Conservation (phyloP, 2,113 vertebrate species). For the Morone chrysops region DNA sequence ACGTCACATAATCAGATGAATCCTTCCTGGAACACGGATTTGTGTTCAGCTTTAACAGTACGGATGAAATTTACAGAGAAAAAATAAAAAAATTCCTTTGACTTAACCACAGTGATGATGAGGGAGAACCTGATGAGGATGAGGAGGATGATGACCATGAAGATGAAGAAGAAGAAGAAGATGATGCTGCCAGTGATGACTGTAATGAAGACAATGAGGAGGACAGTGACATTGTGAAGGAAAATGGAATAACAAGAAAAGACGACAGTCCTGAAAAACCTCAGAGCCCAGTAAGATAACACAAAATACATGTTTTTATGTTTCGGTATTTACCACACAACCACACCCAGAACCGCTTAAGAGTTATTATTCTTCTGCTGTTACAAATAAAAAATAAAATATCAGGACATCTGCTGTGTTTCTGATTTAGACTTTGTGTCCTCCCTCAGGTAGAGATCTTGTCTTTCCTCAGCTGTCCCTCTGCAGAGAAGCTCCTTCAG, state of each 20-base stretch:
- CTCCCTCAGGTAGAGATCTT: constrained; percentile 79
- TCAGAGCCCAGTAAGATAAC: constrained; percentile 57
- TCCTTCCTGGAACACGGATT: background rate
- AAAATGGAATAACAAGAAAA: constrained; percentile 56
- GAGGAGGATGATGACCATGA: constrained; percentile 56
- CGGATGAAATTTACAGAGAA: background rate
- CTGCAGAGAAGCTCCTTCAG: constrained; percentile 90
- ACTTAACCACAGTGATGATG: constrained; percentile 79
- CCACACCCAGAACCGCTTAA: background rate
- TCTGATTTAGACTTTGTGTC: background rate
- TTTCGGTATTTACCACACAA: background rate
- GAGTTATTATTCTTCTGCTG: background rate
- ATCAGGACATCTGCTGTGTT: background rate
- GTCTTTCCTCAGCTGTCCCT: constrained; percentile 90
- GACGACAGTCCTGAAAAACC: constrained; percentile 63
- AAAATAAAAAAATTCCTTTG: no score
- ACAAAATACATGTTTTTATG: background rate
- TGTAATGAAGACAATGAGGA: constrained; percentile 38
- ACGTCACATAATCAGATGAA: background rate
- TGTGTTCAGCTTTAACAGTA: background rate
- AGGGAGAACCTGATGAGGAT: constrained; percentile 82
- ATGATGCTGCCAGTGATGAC: constrained; percentile 26
- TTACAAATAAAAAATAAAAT: background rate
- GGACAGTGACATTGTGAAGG: constrained; percentile 34
- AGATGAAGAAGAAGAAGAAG: fast-evolving